phyloP scores from a whole-genome alignment of 2,888 invertebrate species.

The Caenorhabditis panamensis region DNA sequence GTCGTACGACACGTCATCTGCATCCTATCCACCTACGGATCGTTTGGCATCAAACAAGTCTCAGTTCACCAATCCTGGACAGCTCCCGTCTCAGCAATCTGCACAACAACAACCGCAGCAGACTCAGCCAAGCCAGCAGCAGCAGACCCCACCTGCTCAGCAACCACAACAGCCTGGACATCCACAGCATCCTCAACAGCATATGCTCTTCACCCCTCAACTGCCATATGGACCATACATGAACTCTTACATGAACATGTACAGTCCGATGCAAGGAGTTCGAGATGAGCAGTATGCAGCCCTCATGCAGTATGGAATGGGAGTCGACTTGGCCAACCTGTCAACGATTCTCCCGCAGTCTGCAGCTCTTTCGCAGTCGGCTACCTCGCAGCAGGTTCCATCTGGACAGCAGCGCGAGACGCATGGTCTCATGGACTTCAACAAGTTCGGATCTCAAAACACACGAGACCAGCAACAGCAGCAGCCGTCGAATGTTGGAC shows the following conservation, averaged over 20 bases:
- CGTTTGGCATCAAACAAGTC: slow-evolving; percentile 37
- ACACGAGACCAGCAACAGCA: slow-evolving; percentile 65
- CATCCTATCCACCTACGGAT: slow-evolving; percentile 58
- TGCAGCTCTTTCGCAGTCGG: slow-evolving; percentile 45
- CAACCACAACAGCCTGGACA: slow-evolving; percentile 55
- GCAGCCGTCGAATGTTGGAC: slow-evolving; percentile 68
- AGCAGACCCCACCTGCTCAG: slow-evolving; percentile 48
- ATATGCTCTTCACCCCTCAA: slow-evolving; percentile 62
- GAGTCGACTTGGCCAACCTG: slow-evolving; percentile 65
- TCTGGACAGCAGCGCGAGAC: slow-evolving; percentile 62
- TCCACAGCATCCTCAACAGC: slow-evolving; percentile 65
- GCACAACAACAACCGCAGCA: slow-evolving; percentile 49
- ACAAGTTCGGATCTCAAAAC: slow-evolving; percentile 65
- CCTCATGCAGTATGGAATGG: slow-evolving; percentile 70
- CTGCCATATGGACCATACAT: slow-evolving; percentile 60
- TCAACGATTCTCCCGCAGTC: slow-evolving; percentile 63
- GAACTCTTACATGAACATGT: slow-evolving; percentile 68
- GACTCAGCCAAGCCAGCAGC: slow-evolving; percentile 46
- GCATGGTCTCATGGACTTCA: slow-evolving; percentile 64
- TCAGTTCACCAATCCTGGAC: slow-evolving; percentile 49
- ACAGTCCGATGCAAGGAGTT: slow-evolving; percentile 66
- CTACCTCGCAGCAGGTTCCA: slow-evolving; percentile 43
- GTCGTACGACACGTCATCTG: slow-evolving; percentile 59
- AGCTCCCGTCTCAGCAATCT: slow-evolving; percentile 44
- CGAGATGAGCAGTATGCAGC: slow-evolving; percentile 69